phyloP scores from a whole-genome alignment of 2,113 vertebrate species.

The Chloropsis hardwickii region DNA sequence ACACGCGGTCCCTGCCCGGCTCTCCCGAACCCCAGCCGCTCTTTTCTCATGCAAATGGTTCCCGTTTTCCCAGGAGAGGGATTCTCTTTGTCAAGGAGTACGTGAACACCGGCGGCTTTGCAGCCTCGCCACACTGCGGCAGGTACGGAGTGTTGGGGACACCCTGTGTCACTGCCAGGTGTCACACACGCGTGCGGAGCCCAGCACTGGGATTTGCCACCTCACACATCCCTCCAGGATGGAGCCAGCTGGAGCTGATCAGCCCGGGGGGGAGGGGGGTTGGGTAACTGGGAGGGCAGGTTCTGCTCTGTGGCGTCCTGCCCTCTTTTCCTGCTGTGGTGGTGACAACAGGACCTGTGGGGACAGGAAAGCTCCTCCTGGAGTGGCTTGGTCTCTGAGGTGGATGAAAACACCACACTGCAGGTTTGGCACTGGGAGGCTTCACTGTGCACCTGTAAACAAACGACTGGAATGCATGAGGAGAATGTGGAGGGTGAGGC shows the following conservation, averaged over 20 bases:
- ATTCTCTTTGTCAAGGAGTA: constrained; percentile 87
- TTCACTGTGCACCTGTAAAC: not conserved
- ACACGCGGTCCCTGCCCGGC: not conserved
- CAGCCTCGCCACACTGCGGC: constrained; percentile 39
- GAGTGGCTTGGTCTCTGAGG: no score
- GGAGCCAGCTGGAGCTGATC: not conserved
- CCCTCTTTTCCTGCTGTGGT: not conserved
- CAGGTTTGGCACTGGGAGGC: not conserved
- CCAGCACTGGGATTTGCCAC: not conserved
- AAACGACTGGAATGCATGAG: not conserved
- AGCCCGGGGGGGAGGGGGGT: not conserved
- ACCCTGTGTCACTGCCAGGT: accelerated
- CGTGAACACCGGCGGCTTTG: constrained; percentile 64
- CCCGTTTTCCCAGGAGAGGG: constrained; percentile 58
- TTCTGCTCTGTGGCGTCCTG: not conserved
- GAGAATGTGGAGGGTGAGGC: not conserved
- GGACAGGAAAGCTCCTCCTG: no score
- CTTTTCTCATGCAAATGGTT: constrained; percentile 21
- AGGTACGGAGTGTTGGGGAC: constrained; percentile 38
- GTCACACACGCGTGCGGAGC: not conserved
- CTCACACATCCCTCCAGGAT: not conserved
- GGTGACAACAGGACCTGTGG: not conserved
- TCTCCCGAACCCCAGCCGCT: not conserved
- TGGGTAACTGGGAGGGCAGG: not conserved
- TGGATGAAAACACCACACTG: not conserved